Evolutionary conservation across 2,113 vertebrate genomes (phyloP).

Genomic region (Gallinago media): DNA sequence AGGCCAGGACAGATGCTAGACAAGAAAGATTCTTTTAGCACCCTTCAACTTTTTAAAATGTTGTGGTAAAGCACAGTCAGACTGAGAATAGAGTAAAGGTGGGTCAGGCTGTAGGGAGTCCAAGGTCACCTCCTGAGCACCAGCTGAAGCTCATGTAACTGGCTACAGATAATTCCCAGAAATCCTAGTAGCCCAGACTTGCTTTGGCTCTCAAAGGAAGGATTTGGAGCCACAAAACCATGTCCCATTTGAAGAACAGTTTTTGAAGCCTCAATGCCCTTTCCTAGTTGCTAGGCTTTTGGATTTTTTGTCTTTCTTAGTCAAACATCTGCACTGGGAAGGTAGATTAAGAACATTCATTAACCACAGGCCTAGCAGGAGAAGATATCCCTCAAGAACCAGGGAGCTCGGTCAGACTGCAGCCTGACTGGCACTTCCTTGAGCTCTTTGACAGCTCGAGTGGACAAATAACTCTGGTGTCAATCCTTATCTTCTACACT

Average conservation of each 20-base stretch:
- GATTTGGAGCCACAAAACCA: neutral
- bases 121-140: neutral
- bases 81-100: neutral
- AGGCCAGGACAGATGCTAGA: neutral
- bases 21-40: neutral
- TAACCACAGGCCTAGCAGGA: neutral
- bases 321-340: neutral
- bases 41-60: neutral
- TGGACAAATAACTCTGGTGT: conserved; percentile 38
- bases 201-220: neutral
- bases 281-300: neutral
- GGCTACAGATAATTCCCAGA: neutral
- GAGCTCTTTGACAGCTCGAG: neutral
- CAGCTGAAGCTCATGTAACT: neutral
- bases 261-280: neutral
- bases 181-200: neutral
- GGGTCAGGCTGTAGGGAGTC: neutral
- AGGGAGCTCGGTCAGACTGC: neutral
- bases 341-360: neutral
- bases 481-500: neutral
- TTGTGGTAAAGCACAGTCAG: neutral
- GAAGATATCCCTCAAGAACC: neutral
- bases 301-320: neutral
- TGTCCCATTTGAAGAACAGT: neutral
- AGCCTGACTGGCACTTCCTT: neutral